phyloP scores from a whole-genome alignment of 2,797 vertebrate genomes.

The Pangasius krempfi region DNA sequence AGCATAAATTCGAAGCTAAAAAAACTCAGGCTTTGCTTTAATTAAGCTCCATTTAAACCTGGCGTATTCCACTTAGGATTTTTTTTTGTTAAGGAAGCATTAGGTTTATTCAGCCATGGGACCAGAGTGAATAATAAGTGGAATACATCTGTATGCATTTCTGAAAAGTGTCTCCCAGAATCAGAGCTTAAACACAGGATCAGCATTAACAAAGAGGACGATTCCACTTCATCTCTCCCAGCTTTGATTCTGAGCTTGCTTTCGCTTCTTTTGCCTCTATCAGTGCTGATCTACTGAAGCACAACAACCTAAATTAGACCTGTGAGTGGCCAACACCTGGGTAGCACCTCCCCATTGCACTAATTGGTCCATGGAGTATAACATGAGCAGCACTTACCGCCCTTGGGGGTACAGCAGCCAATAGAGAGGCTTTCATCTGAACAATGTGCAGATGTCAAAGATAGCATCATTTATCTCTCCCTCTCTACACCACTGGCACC shows the following conservation, averaged over 20 bases:
- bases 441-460: slow-evolving; percentile 69
- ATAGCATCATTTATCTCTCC: slow-evolving; percentile 68
- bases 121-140: slow-evolving; percentile 42
- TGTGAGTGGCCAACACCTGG: slow-evolving; percentile 65
- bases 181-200: slow-evolving; percentile 46
- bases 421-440: slow-evolving; percentile 66
- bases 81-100: slow-evolving; percentile 37
- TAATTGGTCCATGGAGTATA: slow-evolving; percentile 79
- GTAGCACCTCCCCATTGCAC: slow-evolving; percentile 64
- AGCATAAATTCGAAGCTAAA: slow-evolving; percentile 43
- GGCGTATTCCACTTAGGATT: slow-evolving; percentile 6
- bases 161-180: slow-evolving; percentile 39
- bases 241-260: slow-evolving; percentile 59
- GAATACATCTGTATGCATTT: slow-evolving; percentile 59
- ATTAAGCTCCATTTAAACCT: slow-evolving; percentile 44
- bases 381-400: slow-evolving; percentile 60
- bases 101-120: slow-evolving; percentile 41
- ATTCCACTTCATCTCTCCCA: slow-evolving; percentile 58
- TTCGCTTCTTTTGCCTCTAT: slow-evolving; percentile 48
- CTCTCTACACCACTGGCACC: slow-evolving; percentile 76
- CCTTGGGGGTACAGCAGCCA: slow-evolving; percentile 63
- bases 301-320: slow-evolving; percentile 48
- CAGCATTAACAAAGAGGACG: slow-evolving; percentile 40
- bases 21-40: slow-evolving; percentile 48
- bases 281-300: slow-evolving; percentile 35